Evolutionary conservation across 2,888 invertebrate genomes (phyloP), one percentile per base, ranked within the genome.

Genomic region (Andrena minutula): DNA sequence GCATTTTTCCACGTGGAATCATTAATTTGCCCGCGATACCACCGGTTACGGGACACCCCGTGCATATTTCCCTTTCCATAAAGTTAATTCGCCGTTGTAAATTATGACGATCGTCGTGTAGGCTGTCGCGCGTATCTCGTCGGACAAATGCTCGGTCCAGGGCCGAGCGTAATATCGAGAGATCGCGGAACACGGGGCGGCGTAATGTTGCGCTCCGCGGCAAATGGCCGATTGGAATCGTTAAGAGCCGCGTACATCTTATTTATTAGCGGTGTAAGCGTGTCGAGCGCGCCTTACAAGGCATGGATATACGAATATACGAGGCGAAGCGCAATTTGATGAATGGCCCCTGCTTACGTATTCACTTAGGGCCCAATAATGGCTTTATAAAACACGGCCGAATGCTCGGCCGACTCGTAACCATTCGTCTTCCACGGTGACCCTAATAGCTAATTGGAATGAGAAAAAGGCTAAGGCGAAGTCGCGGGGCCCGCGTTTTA

Each of bases 311-410:
- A 69, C 66, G 41, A 63, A 72, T 49, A 30, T 32, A 68, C 84
- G 65, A 60, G n/a, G 23, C 82, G 64, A 58, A 70, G 78, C 64
- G 75, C 76, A 78, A 83, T 91, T 91, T 92, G 91, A 93, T 91
- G 89, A 92, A 93, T 92, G 85, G 90, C 83, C 83, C 79, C 88
- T 88, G 88, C 89, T 90, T 89, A 88, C 88, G 87, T 88, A 92
- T 92, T 91, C 92, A 90, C 91, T 91, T 88, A 90, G 84, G 79
- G 84, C 83, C 82, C 87, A 84, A 90, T 92, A 92, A 93, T 91
- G 89, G 89, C 90, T 92, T 90, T 90, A 92, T 91, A 92, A 91
- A 90, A 91, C 90, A 89, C 79, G 88, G 84, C 71, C 81, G 81
- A 69, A 81, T 84, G 85, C 82, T 84, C 84, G 79, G 71, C 81